These are phyloP conservation scores for Watsonalla cultraria DNA, from an alignment of 2,888 invertebrate genomes.

Conservation along the genomic window DNA sequence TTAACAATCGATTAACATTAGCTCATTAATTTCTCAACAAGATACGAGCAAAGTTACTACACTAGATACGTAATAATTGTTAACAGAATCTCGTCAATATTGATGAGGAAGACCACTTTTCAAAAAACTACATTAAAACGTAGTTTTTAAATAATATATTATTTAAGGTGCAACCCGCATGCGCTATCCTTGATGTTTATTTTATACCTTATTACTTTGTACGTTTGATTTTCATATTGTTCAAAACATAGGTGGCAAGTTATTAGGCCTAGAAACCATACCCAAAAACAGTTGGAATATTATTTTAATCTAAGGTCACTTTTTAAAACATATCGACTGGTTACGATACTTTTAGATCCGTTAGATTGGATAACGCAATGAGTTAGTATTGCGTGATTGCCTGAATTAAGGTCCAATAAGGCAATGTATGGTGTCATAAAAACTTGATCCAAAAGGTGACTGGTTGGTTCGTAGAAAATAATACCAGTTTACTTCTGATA, in stretches of 20 bases:
- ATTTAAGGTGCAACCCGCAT: background rate
- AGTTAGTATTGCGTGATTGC: background rate
- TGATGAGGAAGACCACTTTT: too few relatives aligned
- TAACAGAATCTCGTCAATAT: too few relatives aligned
- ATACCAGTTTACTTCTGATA: background rate
- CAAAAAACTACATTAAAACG: too few relatives aligned
- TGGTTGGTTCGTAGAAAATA: background rate
- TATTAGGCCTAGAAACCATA: too few relatives aligned
- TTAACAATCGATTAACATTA: constrained; percentile 17
- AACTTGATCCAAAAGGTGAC: background rate
- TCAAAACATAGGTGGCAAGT: too few relatives aligned
- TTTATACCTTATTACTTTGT: background rate
- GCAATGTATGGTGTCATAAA: background rate
- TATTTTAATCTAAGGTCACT: too few relatives aligned
- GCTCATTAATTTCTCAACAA: constrained; percentile 8
- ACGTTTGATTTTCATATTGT: background rate
- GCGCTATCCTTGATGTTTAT: background rate
- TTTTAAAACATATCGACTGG: too few relatives aligned
- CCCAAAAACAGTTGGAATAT: too few relatives aligned
- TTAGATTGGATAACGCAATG: background rate
- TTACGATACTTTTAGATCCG: too few relatives aligned
- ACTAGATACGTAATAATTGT: constrained; percentile 3
- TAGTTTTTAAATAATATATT: too few relatives aligned
- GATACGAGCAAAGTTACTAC: constrained; percentile 11
- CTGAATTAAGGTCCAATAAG: background rate